Evolutionary conservation across 2,113 vertebrate genomes (phyloP), one percentile per base, ranked within the genome.

Genomic region (Poeciliopsis prolifica): DNA sequence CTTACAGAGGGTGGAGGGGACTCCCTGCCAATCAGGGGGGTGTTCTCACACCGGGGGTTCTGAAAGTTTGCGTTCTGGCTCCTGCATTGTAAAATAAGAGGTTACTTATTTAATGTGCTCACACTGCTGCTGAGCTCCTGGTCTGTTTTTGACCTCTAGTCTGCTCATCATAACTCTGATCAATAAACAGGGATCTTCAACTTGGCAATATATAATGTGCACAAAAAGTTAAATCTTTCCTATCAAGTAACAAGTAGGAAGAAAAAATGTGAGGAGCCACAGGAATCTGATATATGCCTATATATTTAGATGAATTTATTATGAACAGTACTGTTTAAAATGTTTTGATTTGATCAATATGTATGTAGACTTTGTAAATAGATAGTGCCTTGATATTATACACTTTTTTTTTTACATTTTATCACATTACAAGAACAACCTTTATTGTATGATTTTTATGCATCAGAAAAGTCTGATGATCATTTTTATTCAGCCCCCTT

Each of bases 61-160:
- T 98, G 97, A 95, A 98, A 98, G 92, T 98, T 98, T 94, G 97
- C 95, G 86, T 97, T 98, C 95, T 98, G 97, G 95, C 95, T 98
- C 97, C 97, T 98, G 92, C 82, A 86, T 92, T 87, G 87, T 89
- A 91, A 86, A 93, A 93, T 88, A 78, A 93, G 87, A 92, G 84
- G 92, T 92, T 93, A 93, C 91, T 92, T 93, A 93, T 91, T 92
- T 83, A 79, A 81, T 87, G 88, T 81, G 75, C 82, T 86, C 79
- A 79, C 73, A 65, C 84, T 78, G 79, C 79, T 62, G 42, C 83
- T 63, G 82, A 86, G 76, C 40, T 79, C 65, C 22, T 68, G 42
- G 78, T 62, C 69, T 78, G 30, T 24, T 54, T 37, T 10, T 75
- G 61, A 30, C 37, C 68, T 88, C 37, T 37, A 60, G 61, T 75